Evolutionary conservation across 1,140 invertebrate species (phyloP).

Genomic region (Tribolium madens): DNA sequence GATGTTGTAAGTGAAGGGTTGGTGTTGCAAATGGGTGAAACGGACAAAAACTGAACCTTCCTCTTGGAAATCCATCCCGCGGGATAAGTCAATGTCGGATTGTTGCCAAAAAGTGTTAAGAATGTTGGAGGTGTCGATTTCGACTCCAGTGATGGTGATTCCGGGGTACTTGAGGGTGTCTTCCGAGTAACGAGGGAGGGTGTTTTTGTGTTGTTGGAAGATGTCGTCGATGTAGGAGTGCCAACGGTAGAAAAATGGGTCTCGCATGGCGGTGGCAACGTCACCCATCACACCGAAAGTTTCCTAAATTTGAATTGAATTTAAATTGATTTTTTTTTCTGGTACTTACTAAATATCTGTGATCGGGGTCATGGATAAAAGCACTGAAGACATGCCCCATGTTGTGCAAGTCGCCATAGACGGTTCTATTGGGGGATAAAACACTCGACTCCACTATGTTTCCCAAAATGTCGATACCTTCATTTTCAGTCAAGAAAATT

Average conservation of each 20-base stretch:
- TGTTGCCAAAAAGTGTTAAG: constrained; percentile 80
- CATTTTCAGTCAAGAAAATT: constrained; percentile 57
- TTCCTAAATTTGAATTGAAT: constrained; percentile 64
- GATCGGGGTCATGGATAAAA: constrained; percentile 79
- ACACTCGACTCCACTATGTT: constrained; percentile 83
- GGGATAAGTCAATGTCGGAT: constrained; percentile 78
- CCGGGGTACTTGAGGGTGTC: constrained; percentile 75
- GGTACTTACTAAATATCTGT: constrained; percentile 74
- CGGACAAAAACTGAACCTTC: constrained; percentile 77
- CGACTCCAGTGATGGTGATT: constrained; percentile 70
- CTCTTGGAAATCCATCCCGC: constrained; percentile 82
- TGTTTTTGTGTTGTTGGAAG: constrained; percentile 82
- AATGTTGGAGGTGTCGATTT: constrained; percentile 69
- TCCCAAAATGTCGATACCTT: constrained; percentile 83
- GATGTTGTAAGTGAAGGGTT: constrained; percentile 75
- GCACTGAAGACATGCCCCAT: constrained; percentile 76
- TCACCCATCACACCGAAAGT: constrained; percentile 77
- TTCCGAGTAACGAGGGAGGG: constrained; percentile 72
- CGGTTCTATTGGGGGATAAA: constrained; percentile 75
- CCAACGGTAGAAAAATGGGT: constrained; percentile 89
- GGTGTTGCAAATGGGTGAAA: constrained; percentile 82
- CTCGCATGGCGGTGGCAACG: constrained; percentile 80
- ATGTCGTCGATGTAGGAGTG: constrained; percentile 85
- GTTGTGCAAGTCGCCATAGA: constrained; percentile 84
- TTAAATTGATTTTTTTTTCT: too few species aligned